Base-by-base conservation (phyloP, 2,888 invertebrate genomes). In the Theretra japonica region DNA sequence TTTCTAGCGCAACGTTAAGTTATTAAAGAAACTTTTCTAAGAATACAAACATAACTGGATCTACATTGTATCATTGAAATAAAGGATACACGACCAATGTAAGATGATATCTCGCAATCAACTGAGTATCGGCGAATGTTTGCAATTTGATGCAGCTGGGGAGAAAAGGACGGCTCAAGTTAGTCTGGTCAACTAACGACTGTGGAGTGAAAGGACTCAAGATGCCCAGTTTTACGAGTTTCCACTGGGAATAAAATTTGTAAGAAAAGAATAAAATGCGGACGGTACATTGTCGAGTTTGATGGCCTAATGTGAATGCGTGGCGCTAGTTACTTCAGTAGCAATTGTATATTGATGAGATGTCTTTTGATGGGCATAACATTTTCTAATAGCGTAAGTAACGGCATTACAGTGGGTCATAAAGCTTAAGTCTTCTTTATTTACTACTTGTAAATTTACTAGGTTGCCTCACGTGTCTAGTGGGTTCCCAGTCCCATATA, bases 1-100 rank as follows among this genome's bases (percentile, higher is more conserved):
- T 62, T 60, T 70, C 68, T 68, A 73, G 53, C 53, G 28, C 74
- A 70, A 73, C 72, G 75, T 58, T 72, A 30, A 30, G 70, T 73
- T 76, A 73, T 74, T 75, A 74, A 76, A 76, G 73, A 75, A 76
- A 72, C 72, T 73, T 70, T 73, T 72, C 74, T 69, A 70, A 71
- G 70, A 69, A 73, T 69, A 59, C 71, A 75, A 79, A 77, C 74
- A 78, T 72, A 57, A 69, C 72, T 68, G 50, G n/a, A 72, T 69
- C 73, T 74, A 82, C 77, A 79, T 76, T 80, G 79, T 80, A 74
- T 72, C 73, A 76, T 78, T 77, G 76, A 78, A 79, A 77, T 79
- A 76, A 75, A 72, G 70, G 65, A 59, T 33, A 57, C 69, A 59
- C 56, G 53, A 48, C 81, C 77, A 79, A 19, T 48, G 21, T 65